Base-by-base conservation (phyloP, 2,797 vertebrate species). In the Pteronotus mesoamericanus region DNA sequence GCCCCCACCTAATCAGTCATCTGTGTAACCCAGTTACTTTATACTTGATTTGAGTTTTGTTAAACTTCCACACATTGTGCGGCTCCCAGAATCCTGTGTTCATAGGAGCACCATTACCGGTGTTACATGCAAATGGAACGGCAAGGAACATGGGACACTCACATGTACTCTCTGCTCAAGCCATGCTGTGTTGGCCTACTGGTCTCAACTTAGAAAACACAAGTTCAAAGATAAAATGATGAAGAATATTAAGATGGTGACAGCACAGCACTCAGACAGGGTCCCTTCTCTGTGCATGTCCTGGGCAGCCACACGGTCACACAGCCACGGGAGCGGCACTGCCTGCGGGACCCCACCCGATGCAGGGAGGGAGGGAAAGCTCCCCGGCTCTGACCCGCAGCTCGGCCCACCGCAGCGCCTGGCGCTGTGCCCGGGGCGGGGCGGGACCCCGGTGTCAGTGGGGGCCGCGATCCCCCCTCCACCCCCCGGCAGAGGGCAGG, bases 291-390 rank as follows among this genome's bases (percentile, higher is more conserved):
- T 26, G 3, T 8, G 46, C 0, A 6, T 5, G 32, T 19, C 14
- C 24, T 48, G n/a, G 4, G 26, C 8, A 21, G 37, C 2, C 2
- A 8, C 14, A 8, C 37, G 6, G 22, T 19, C 6, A 14, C 15
- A 14, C 0, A 19, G 1, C 42, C 19, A 26, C 9, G 22, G n/a
- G 22, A 21, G 2, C 14, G 15, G 10, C 2, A 2, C 24, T 7
- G 9, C 12, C 42, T 26, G 3, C 57, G 53, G 16, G 64, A 37
- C 42, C 14, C 32, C 21, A 64, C 6, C 37, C 8, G 10, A 15
- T 29, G 24, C 1, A 34, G 9, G 7, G 44, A 39, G 8, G 21
- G 12, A 24, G 61, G 19, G 16, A 9, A 24, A 68, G 18, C 21
- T 7, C 11, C 7, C 22, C 37, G 15, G 34, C 44, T 6, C 22